These are phyloP conservation scores for Agrotis clavis DNA, from an alignment of 2,888 invertebrate genomes.

Conservation along the genomic window DNA sequence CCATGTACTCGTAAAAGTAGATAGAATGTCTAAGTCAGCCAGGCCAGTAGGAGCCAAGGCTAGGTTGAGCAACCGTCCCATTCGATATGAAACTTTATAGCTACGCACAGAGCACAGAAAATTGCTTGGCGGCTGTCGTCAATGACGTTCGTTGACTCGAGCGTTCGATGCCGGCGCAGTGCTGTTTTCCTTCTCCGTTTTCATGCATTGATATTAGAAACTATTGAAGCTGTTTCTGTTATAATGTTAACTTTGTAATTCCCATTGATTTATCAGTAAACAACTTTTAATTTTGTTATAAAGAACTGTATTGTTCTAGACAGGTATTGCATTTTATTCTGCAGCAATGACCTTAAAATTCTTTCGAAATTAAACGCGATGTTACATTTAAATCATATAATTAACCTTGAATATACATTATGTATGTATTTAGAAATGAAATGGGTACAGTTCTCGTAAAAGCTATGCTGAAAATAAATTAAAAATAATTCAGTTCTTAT, in stretches of 20 bases:
- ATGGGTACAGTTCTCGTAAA: constrained; percentile 29
- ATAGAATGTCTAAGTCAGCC: constrained; percentile 91
- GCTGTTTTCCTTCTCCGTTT: constrained; percentile 91
- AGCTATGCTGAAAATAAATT: constrained; percentile 46
- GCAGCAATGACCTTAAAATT: constrained; percentile 48
- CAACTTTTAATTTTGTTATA: constrained; percentile 2
- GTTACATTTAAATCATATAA: constrained; percentile 60
- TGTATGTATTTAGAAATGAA: constrained; percentile 54
- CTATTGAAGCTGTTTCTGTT: constrained; percentile 81
- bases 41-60: constrained; percentile 91
- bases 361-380: constrained; percentile 56
- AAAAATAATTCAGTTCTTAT: constrained; percentile 49
- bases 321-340: constrained; percentile 26
- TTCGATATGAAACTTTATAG: constrained; percentile 74
- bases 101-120: constrained; percentile 66
- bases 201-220: constrained; percentile 90
- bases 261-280: constrained; percentile 34
- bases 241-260: constrained; percentile 67
- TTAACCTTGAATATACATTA: constrained; percentile 63
- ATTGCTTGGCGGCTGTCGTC: constrained; percentile 73
- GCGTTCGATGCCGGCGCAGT: constrained; percentile 89
- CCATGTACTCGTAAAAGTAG: constrained; percentile 90
- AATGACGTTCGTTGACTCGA: constrained; percentile 91
- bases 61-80: constrained; percentile 79
- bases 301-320: background rate